Percentiles rank a stretch among this genome's conserved stretches.
These are phyloP conservation scores for Phenganax subtilis DNA, from an alignment of 92 coral and sea anemone species.

Conservation along the genomic window DNA sequence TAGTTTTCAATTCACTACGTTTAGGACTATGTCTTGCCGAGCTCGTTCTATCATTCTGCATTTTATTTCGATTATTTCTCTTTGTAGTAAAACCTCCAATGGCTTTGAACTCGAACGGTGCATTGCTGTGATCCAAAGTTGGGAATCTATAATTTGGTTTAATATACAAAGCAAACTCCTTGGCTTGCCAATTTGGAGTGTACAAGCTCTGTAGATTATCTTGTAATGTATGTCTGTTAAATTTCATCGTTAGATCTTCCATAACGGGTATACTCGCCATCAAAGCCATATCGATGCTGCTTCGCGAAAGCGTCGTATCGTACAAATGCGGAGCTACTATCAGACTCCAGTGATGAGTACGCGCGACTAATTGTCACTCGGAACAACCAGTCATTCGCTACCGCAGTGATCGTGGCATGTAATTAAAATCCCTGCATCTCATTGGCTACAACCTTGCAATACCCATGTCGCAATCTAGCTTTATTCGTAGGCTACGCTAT, in stretches of 20 bases:
- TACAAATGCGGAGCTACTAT: too few species aligned
- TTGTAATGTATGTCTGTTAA: constrained; percentile 24
- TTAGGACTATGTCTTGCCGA: neutral
- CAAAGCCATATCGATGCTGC: constrained; percentile 11
- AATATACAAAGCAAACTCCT: constrained; percentile 31
- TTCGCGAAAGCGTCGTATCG: too few species aligned
- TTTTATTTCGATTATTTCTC: neutral
- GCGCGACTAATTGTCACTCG: constrained; percentile 40
- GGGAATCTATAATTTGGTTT: constrained; percentile 19
- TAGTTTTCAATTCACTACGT: constrained; percentile 8
- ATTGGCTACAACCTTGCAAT: constrained; percentile 15
- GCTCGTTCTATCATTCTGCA: neutral
- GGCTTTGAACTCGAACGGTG: constrained; percentile 28
- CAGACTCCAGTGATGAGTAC: neutral
- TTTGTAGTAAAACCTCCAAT: neutral
- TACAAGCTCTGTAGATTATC: neutral
- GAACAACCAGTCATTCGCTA: constrained; percentile 30
- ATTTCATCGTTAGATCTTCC: constrained; percentile 22
- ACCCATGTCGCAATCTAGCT: constrained; percentile 18
- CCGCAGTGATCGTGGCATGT: constrained; percentile 37
- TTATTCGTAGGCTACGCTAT: neutral
- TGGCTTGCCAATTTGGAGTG: constrained; percentile 28
- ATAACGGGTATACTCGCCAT: constrained; percentile 23
- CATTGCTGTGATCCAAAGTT: constrained; percentile 2
- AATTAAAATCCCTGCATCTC: constrained; percentile 18